phyloP scores from a whole-genome alignment of 2,888 invertebrate genomes.

The Mamestra brassicae region DNA sequence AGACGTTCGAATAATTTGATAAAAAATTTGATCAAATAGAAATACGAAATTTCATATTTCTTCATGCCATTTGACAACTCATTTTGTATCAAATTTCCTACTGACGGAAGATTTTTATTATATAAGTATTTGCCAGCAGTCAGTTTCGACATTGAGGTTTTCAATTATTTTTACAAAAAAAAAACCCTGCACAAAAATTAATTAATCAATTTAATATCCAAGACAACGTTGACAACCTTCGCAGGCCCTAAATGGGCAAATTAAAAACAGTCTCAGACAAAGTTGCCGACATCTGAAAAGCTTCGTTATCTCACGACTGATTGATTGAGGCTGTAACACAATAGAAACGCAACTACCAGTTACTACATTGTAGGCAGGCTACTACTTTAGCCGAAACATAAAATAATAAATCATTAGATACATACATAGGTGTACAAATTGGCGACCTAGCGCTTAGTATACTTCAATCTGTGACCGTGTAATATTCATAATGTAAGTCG shows the following conservation, averaged over 20 bases:
- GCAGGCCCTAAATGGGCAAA: slow-evolving; percentile 10
- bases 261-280: slow-evolving; percentile 13
- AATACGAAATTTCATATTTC: no score
- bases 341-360: slow-evolving; percentile 8
- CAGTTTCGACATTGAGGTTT: neutral
- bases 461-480: neutral
- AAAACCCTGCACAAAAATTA: neutral
- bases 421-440: slow-evolving; percentile 10
- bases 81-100: no score
- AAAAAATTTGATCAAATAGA: no score
- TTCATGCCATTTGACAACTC: no score
- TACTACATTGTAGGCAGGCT: slow-evolving; percentile 11
- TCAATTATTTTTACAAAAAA: neutral
- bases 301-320: slow-evolving; percentile 30
- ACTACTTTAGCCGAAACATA: neutral
- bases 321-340: slow-evolving; percentile 37
- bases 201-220: slow-evolving; percentile 7
- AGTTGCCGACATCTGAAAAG: slow-evolving; percentile 47
- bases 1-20: no score
- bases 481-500: slow-evolving; percentile 11
- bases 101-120: no score
- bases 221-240: neutral
- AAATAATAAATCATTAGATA: slow-evolving; percentile 22
- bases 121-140: neutral
- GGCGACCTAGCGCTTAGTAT: slow-evolving; percentile 11